Evolutionary conservation across 2,888 invertebrate species (phyloP).

Genomic region (Tenthredo livida): DNA sequence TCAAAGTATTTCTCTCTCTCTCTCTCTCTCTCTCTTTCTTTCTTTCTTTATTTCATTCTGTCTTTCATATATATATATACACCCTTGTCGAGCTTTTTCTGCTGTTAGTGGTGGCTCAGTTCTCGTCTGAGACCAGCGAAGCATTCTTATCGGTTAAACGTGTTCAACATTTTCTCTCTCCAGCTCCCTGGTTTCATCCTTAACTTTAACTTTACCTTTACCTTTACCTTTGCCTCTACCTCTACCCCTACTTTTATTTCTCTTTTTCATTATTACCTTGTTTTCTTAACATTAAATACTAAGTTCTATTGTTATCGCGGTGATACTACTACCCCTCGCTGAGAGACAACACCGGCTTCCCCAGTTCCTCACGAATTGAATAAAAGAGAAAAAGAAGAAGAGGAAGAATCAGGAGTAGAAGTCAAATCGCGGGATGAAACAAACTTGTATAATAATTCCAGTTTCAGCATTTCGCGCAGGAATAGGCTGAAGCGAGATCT

Average conservation of each 20-base stretch:
- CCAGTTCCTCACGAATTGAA: not conserved
- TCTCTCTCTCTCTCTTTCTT: not conserved
- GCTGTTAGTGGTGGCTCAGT: not conserved
- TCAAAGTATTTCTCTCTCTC: not conserved
- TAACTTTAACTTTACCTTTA: not conserved
- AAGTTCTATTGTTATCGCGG: not conserved
- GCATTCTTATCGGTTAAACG: conserved; percentile 26
- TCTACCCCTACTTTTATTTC: conserved; percentile 6
- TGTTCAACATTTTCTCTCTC: not conserved
- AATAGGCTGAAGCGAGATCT: not conserved
- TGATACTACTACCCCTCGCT: not conserved
- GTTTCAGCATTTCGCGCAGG: not conserved
- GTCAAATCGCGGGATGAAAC: not conserved
- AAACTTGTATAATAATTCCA: not conserved
- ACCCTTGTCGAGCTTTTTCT: not conserved
- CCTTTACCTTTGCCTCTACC: not conserved
- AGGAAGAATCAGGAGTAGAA: not conserved
- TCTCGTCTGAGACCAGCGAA: not conserved
- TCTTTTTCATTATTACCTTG: not conserved
- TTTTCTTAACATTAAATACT: not conserved
- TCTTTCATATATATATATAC: too few relatives aligned
- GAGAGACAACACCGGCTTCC: not conserved
- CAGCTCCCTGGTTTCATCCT: not conserved
- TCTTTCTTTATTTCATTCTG: not conserved
- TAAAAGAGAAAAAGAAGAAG: not conserved